phyloP scores from a whole-genome alignment of 2,888 invertebrate species.

The Clivina fossor region DNA sequence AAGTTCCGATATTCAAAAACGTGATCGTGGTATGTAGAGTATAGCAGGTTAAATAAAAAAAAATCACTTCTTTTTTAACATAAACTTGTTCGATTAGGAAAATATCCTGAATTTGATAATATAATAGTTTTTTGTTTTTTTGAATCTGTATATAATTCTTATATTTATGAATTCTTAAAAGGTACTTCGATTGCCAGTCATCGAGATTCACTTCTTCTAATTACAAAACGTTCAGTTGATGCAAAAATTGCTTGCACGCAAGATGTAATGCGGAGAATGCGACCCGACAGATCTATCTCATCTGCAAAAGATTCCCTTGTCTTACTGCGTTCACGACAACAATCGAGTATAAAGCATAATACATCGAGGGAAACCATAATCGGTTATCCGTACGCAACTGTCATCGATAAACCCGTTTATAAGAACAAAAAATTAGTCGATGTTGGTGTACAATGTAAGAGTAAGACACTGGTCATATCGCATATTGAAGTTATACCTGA shows the following conservation, averaged over 20 bases:
- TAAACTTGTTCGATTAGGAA: too few species aligned
- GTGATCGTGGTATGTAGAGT: too few species aligned
- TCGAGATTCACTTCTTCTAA: slow-evolving; percentile 11
- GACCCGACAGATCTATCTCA: neutral
- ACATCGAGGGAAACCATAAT: neutral
- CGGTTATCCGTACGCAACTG: neutral
- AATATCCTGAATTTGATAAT: too few species aligned
- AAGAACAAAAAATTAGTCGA: neutral
- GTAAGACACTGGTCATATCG: neutral
- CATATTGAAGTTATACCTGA: slow-evolving; percentile 19
- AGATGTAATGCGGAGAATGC: neutral
- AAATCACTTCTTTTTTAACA: too few species aligned
- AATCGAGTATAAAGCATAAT: neutral
- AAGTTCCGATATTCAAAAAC: too few species aligned
- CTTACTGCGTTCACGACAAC: slow-evolving; percentile 1
- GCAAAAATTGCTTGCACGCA: neutral
- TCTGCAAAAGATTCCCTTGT: neutral
- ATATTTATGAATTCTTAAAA: too few species aligned
- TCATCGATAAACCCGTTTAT: neutral
- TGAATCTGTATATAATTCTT: too few species aligned
- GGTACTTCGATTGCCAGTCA: neutral
- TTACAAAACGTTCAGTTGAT: neutral
- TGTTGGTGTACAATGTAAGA: neutral
- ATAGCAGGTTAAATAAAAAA: too few species aligned
- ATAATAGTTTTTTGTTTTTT: too few species aligned